Conservation (phyloP, 2,113 vertebrate species). For the Lasiurus borealis region DNA sequence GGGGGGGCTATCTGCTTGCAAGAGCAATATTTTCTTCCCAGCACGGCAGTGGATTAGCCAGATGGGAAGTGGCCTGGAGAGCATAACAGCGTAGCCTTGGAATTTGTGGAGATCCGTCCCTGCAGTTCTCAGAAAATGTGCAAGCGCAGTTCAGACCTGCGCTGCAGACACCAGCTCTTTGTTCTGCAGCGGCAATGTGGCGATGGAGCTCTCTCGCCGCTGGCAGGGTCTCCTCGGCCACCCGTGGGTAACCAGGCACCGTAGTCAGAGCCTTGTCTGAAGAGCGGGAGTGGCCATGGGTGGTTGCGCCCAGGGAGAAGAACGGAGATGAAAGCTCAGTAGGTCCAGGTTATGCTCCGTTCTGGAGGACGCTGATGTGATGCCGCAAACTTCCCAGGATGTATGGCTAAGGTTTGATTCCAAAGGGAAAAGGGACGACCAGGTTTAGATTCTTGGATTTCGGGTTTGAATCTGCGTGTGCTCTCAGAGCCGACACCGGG, state of each 20-base stretch:
- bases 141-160: slow-evolving; percentile 45
- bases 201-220: not conserved
- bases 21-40: accelerated
- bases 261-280: not conserved
- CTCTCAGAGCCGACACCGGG: not conserved
- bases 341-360: not conserved
- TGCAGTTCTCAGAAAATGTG: not conserved
- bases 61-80: not conserved
- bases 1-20: not conserved
- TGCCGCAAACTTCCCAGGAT: not conserved
- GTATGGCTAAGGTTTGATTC: not conserved
- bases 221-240: not conserved
- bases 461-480: not conserved
- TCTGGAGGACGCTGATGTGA: not conserved
- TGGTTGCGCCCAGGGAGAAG: not conserved
- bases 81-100: accelerated
- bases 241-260: not conserved
- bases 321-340: not conserved
- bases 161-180: not conserved
- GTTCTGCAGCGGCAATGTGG: not conserved
- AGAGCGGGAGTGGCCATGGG: not conserved
- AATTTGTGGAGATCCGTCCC: not conserved
- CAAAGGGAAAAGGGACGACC: not conserved
- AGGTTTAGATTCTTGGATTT: not conserved
- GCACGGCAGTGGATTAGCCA: not conserved